Evolutionary conservation across 2,888 invertebrate genomes (phyloP).

Genomic region (Apodemia zela): DNA sequence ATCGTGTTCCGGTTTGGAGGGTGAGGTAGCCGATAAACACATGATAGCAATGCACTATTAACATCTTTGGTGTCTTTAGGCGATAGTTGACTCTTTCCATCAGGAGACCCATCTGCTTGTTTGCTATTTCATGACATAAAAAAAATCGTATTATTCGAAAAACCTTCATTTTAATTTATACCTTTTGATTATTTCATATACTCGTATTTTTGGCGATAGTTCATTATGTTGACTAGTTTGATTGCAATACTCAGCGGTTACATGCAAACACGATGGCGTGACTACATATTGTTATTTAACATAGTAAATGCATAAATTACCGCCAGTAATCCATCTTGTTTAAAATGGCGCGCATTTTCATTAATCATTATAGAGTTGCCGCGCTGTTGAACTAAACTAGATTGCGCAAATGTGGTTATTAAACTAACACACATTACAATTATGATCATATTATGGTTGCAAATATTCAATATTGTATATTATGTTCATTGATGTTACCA

Average conservation of each 20-base stretch:
- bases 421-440: constrained; percentile 11
- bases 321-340: background rate
- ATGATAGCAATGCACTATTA: too few relatives aligned
- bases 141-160: too few relatives aligned
- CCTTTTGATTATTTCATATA: too few relatives aligned
- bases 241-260: background rate
- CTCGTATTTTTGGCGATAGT: too few relatives aligned
- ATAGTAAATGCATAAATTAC: background rate
- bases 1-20: too few relatives aligned
- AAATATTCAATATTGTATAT: background rate
- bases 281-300: background rate
- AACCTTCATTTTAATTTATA: too few relatives aligned
- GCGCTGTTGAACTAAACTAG: background rate
- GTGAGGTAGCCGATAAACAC: too few relatives aligned
- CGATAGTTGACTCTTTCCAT: too few relatives aligned
- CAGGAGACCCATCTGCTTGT: too few relatives aligned
- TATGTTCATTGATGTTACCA: background rate
- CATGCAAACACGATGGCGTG: background rate
- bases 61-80: too few relatives aligned
- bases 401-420: background rate
- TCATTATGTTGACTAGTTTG: too few relatives aligned
- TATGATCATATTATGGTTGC: background rate
- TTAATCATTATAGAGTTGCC: constrained; percentile 9
- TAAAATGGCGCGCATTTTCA: background rate
- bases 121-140: too few relatives aligned